Evolutionary conservation across 1,140 invertebrate genomes (phyloP).

Genomic region (Trinorchestia longiramus): DNA sequence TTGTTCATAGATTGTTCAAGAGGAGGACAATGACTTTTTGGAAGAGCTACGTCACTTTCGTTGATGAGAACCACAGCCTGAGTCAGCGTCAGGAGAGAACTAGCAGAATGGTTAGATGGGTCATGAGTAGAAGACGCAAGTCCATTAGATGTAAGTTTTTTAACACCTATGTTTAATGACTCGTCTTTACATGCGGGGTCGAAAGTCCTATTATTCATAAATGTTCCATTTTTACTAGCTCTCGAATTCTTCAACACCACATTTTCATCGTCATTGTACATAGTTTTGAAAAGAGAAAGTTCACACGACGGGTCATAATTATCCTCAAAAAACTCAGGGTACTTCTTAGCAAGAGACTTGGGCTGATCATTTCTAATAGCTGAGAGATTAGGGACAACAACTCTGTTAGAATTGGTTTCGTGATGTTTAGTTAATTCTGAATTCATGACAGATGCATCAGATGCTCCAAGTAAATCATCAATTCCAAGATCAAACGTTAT

Average conservation of each 20-base stretch:
- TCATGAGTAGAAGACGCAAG: neutral
- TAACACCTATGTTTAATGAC: neutral
- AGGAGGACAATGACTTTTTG: neutral
- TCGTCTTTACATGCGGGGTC: neutral
- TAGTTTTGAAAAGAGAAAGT: neutral
- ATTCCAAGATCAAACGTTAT: constrained; percentile 32
- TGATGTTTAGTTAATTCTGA: neutral
- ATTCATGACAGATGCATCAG: neutral
- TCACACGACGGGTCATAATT: neutral
- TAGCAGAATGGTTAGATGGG: neutral
- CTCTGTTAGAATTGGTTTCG: neutral
- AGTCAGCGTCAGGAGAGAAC: neutral
- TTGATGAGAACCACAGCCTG: neutral
- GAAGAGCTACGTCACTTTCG: neutral
- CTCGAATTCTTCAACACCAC: neutral
- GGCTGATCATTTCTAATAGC: neutral
- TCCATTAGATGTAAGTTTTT: neutral
- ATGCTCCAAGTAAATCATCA: neutral
- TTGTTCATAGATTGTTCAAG: neutral
- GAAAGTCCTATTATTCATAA: neutral
- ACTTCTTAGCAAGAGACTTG: neutral
- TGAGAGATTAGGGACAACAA: neutral
- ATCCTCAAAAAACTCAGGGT: neutral
- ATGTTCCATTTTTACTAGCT: neutral
- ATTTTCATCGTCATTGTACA: neutral